Base-by-base conservation (phyloP, 2,797 vertebrate genomes). In the Onychomys torridus region DNA sequence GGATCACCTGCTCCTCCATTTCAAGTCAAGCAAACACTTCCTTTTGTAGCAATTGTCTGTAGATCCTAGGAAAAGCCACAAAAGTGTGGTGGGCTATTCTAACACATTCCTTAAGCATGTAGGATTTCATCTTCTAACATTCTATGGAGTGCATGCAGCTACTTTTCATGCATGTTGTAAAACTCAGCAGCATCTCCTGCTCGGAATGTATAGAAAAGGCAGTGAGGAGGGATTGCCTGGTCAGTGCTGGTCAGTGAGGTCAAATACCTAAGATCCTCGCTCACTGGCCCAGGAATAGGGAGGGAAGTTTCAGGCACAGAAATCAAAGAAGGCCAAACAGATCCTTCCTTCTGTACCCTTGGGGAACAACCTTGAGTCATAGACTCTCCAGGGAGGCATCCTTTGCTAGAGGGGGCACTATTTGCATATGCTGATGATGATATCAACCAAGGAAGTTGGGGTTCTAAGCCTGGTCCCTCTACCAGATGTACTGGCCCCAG, bases 21-120 rank as follows among this genome's bases (percentile, higher is more conserved):
- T 95, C 27, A 96, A 94, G 95, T 81, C 76, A 95, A 96, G 21
- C 37, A 77, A 67, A 86, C 55, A 32, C 88, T 93, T 93, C 67
- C 69, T 71, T 85, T 32, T n/a, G 32, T 9, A 93, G 52, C 61
- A 65, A 37, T 9, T 85, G 17, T 23, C 63, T 84, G 75, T 52
- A 43, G 25, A 82, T 83, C 86, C 93, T 90, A 82, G 59, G 57
- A 90, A 76, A 95, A 82, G 25, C 40, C 49, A 94, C 46, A 46
- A 1, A 25, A 49, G 52, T 79, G 9, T 57, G 85, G 52, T 52
- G 52, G 52, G 67, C n/a, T 69, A 37, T 8, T 71, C 34, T 90
- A 84, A 76, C 79, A 81, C 19, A 16, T 82, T 34, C 69, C 63
- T 14, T 37, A n/a, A 75, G 34, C 83, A 59, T n/a, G 63, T 29